phyloP scores from a whole-genome alignment of 1,140 invertebrate species.

The Thrips palmi region DNA sequence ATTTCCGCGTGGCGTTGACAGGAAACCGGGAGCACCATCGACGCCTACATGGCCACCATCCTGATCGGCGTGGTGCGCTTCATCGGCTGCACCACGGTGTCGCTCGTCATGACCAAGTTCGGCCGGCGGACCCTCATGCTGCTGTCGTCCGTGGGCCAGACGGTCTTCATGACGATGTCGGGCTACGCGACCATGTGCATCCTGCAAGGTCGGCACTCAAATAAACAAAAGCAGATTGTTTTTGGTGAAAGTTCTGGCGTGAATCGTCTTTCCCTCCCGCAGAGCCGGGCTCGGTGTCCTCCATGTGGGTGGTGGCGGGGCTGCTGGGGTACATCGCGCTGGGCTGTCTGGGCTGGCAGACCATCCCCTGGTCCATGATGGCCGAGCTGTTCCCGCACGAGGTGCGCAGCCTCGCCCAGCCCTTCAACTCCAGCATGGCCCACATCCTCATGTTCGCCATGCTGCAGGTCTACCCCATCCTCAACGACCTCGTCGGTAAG shows the following conservation, averaged over 20 bases:
- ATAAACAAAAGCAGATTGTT: too few relatives aligned
- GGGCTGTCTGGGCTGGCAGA: slow-evolving; percentile 33
- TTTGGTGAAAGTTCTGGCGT: background rate
- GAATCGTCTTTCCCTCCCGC: background rate
- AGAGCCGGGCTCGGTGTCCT: background rate
- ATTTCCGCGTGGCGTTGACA: too few relatives aligned
- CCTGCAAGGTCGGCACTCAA: slow-evolving; percentile 17
- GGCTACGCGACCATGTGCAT: slow-evolving; percentile 30
- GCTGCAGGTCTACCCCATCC: slow-evolving; percentile 27
- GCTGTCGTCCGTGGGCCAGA: slow-evolving; percentile 29
- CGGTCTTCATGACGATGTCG: slow-evolving; percentile 29
- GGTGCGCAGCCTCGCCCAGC: slow-evolving; percentile 35
- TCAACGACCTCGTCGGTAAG: slow-evolving; percentile 28
- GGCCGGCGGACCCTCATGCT: slow-evolving; percentile 30
- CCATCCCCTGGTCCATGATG: slow-evolving; percentile 39
- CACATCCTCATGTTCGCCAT: slow-evolving; percentile 33
- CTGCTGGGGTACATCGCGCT: slow-evolving; percentile 32
- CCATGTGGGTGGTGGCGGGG: background rate
- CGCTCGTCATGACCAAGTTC: slow-evolving; percentile 29
- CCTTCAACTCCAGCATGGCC: slow-evolving; percentile 26
- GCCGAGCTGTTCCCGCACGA: slow-evolving; percentile 38
- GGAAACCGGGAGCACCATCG: slow-evolving; percentile 27
- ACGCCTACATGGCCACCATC: slow-evolving; percentile 33
- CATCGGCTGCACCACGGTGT: slow-evolving; percentile 33
- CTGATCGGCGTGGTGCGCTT: slow-evolving; percentile 43